phyloP scores from a whole-genome alignment of 2,888 invertebrate genomes.

The Chrysodeixis includens region DNA sequence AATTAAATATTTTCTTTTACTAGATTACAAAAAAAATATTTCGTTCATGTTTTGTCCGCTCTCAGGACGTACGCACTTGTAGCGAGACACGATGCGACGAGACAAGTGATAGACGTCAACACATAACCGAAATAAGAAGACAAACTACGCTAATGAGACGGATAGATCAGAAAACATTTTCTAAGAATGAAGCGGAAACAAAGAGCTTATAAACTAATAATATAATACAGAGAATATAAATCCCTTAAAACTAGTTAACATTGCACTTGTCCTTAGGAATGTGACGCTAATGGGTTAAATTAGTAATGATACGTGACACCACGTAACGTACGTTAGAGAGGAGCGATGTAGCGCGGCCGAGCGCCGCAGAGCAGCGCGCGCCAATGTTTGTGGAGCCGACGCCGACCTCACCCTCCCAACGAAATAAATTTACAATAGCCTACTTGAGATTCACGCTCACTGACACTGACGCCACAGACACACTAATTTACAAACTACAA shows the following conservation, averaged over 20 bases:
- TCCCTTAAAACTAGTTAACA: constrained; percentile 89
- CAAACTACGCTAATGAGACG: constrained; percentile 54
- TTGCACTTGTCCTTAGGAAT: constrained; percentile 89
- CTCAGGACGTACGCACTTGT: constrained; percentile 6
- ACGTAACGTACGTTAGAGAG: constrained; percentile 52
- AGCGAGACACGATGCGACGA: background rate
- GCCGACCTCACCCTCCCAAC: constrained; percentile 38
- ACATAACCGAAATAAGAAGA: constrained; percentile 59
- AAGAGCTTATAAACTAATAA: constrained; percentile 73
- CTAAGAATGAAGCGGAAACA: constrained; percentile 54
- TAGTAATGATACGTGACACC: constrained; percentile 68
- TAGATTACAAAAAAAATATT: constrained; percentile 55
- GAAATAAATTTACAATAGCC: constrained; percentile 68
- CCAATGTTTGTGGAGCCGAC: constrained; percentile 27
- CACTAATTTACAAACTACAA: constrained; percentile 80
- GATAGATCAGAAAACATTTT: constrained; percentile 49
- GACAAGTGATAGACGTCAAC: constrained; percentile 34
- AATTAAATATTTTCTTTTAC: constrained; percentile 57
- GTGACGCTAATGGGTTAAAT: constrained; percentile 83
- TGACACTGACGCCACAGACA: constrained; percentile 76
- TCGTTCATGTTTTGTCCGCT: constrained; percentile 57
- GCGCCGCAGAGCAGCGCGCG: constrained; percentile 17
- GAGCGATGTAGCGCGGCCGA: constrained; percentile 27
- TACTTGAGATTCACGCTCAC: constrained; percentile 74
- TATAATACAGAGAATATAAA: constrained; percentile 84